Evolutionary conservation across 2,888 invertebrate species (phyloP).

Genomic region (Maniola hyperantus): DNA sequence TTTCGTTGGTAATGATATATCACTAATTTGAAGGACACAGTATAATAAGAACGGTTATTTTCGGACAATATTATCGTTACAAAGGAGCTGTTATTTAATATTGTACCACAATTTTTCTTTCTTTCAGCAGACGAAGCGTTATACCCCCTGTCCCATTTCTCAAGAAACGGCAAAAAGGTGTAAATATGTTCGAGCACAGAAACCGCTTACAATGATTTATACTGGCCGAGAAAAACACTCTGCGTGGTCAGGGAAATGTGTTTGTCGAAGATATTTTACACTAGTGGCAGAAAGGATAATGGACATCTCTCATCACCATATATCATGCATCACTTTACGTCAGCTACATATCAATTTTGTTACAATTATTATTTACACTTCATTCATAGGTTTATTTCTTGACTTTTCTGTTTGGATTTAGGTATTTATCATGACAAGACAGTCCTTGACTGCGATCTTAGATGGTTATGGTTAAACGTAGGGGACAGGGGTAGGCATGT

Average conservation of each 20-base stretch:
- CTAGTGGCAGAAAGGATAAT: background rate
- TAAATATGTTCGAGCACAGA: slow-evolving; percentile 59
- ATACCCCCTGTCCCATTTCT: slow-evolving; percentile 30
- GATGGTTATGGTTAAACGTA: no score
- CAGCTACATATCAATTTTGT: no score
- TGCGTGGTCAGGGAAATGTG: slow-evolving; percentile 54
- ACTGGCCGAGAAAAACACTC: slow-evolving; percentile 60
- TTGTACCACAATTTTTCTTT: slow-evolving; percentile 24
- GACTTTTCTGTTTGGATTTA: no score
- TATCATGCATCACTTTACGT: no score
- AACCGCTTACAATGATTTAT: slow-evolving; percentile 74
- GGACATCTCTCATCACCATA: no score
- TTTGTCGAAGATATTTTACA: slow-evolving; percentile 7
- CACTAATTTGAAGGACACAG: no score
- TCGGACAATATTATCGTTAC: background rate
- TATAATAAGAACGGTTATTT: background rate
- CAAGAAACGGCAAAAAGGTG: slow-evolving; percentile 61
- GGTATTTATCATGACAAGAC: no score
- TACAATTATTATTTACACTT: no score
- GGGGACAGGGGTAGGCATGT: no score
- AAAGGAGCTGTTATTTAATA: background rate
- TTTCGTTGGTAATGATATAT: no score
- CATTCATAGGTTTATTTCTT: no score
- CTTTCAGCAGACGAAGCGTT: slow-evolving; percentile 23
- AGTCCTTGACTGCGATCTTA: no score